phyloP scores from a whole-genome alignment of 2,113 vertebrate genomes.

The Leptosomus discolor region DNA sequence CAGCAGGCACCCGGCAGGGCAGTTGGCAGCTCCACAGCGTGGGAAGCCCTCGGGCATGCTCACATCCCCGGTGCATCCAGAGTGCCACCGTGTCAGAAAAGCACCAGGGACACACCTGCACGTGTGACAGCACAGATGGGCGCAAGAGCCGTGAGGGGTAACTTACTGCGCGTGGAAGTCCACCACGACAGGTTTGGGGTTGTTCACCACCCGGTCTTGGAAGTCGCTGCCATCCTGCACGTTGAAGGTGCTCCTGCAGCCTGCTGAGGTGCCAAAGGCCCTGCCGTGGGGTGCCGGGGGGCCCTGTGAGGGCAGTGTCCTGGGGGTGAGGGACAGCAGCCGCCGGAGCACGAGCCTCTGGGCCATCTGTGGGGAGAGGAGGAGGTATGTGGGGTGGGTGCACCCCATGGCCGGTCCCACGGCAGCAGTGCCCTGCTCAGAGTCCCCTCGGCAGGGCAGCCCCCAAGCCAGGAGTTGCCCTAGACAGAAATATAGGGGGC shows the following conservation, averaged over 20 bases:
- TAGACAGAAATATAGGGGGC: fast-evolving
- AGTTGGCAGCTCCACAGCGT: background rate
- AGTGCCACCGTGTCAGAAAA: background rate
- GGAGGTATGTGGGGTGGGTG: too few species aligned
- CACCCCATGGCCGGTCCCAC: fast-evolving
- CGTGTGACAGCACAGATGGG: fast-evolving
- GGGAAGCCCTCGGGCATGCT: background rate
- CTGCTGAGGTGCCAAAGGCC: conserved; percentile 37
- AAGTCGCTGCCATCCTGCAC: conserved; percentile 93
- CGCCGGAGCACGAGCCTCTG: conserved; percentile 79
- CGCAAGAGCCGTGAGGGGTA: fast-evolving
- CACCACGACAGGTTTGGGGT: conserved; percentile 86
- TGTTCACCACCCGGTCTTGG: conserved; percentile 91
- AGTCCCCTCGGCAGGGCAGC: fast-evolving
- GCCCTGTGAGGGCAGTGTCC: background rate
- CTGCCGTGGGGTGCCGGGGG: background rate
- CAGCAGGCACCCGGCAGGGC: fast-evolving
- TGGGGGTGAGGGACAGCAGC: conserved; percentile 62
- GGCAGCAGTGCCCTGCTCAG: background rate
- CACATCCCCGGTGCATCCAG: fast-evolving
- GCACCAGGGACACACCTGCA: background rate
- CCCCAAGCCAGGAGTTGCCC: background rate
- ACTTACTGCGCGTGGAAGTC: conserved; percentile 97
- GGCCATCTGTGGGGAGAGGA: conserved; percentile 83
- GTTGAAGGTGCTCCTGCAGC: conserved; percentile 80